Evolutionary conservation across 2,888 invertebrate genomes (phyloP), one percentile per base, ranked within the genome.

Genomic region (Gisinianus flammeolus): DNA sequence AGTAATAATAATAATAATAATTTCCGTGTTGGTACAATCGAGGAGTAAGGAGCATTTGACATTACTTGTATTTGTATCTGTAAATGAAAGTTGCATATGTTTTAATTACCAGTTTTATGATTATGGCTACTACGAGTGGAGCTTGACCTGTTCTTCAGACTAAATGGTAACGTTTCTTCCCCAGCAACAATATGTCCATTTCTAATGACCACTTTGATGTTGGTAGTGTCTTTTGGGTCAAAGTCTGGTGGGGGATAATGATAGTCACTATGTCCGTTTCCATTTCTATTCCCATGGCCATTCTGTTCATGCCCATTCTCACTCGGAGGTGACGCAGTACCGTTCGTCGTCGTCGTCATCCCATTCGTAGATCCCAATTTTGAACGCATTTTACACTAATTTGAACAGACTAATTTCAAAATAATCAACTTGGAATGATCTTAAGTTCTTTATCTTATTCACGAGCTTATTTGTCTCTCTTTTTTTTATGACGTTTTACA

Each of bases 131-230:
- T 76, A 16, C 67, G 33, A 12, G 54, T n/a, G 16, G 75, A 52
- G 26, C 44, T 77, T 8, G 30, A 56, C 31, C 54, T 79, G 28
- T 35, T 58, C 58, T 68, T 73, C 30, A 77, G 31, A 30, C 66
- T 58, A 54, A 56, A 81, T 12, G 82, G 82, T 26, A 85, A 67
- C 0, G 83, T 85, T 62, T 85, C 85, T 69, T 83, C 83, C 52
- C 85, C 85, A 10, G 76, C 83, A 10, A 85, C 81, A 79, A 85
- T 85, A 24, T 80, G 82, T 10, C 85, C 85, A 74, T 85, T 80
- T 22, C 83, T 81, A 77, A 85, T 85, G 33, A 83, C 81, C 44
- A 85, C 85, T 81, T 85, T 85, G 68, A 85, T 83, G 64, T 80
- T 81, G 30, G 77, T 31, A 8, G 24, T 28, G 22, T 35, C 74